phyloP scores from a whole-genome alignment of 2,113 vertebrate species.

The Cottus gobio region DNA sequence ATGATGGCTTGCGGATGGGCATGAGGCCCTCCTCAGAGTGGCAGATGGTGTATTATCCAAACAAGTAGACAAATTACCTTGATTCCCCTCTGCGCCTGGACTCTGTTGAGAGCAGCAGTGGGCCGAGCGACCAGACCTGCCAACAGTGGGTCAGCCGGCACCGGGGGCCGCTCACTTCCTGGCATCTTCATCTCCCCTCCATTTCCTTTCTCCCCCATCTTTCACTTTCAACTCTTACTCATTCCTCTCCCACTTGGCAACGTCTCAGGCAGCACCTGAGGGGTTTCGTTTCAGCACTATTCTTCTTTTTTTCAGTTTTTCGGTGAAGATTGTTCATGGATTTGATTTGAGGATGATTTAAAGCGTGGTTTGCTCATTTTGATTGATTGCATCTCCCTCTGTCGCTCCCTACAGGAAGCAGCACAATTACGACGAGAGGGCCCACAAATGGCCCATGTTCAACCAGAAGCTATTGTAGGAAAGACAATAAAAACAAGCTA shows the following conservation, averaged over 20 bases:
- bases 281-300: constrained; percentile 17
- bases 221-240: constrained; percentile 29
- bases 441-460: constrained; percentile 45
- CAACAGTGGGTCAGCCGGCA: constrained; percentile 73
- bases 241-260: constrained; percentile 47
- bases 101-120: constrained; percentile 56
- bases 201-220: constrained; percentile 34
- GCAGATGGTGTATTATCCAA: constrained; percentile 84
- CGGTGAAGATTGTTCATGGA: constrained; percentile 12
- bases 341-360: constrained; percentile 34
- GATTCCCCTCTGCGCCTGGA: constrained; percentile 70
- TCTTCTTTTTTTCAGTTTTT: constrained; percentile 2
- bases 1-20: constrained; percentile 47
- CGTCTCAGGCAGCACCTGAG: constrained; percentile 22
- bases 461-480: constrained; percentile 46
- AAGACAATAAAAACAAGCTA: constrained; percentile 44
- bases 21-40: constrained; percentile 52
- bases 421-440: constrained; percentile 38
- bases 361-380: constrained; percentile 34
- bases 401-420: constrained; percentile 10
- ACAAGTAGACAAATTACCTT: constrained; percentile 81
- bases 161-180: constrained; percentile 40
- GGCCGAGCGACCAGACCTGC: constrained; percentile 56
- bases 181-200: constrained; percentile 36
- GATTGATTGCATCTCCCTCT: constrained; percentile 54